phyloP scores from a whole-genome alignment of 2,888 invertebrate genomes.

The Tholera decimalis region DNA sequence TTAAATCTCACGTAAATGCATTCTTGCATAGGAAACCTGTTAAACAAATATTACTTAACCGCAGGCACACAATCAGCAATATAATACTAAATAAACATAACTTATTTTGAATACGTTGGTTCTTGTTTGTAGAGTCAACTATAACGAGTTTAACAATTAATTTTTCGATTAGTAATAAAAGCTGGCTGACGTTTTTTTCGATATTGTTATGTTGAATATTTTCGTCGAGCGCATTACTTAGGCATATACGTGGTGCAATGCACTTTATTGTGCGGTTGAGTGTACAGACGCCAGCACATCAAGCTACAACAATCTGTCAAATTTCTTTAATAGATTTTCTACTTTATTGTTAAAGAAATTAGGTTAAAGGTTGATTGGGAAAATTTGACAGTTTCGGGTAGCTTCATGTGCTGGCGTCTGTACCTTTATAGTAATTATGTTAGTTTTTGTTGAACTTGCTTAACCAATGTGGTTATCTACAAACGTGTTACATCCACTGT shows the following conservation, averaged over 20 bases:
- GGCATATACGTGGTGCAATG: constrained; percentile 39
- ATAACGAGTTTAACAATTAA: constrained; percentile 77
- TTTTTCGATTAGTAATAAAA: constrained; percentile 71
- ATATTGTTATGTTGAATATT: constrained; percentile 63
- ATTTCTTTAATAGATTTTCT: no score
- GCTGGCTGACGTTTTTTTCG: constrained; percentile 65
- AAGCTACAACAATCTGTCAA: no score
- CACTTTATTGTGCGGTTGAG: constrained; percentile 57
- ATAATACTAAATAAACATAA: constrained; percentile 61
- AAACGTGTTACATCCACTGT: background rate
- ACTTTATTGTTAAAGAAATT: no score
- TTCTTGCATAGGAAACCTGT: constrained; percentile 35
- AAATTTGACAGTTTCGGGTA: no score
- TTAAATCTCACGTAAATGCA: constrained; percentile 32
- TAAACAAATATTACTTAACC: constrained; percentile 56
- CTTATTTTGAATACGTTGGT: constrained; percentile 42
- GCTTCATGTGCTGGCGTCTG: no score
- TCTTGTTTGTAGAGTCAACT: constrained; percentile 69
- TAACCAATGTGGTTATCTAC: background rate
- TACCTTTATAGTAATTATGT: no score
- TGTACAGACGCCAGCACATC: no score
- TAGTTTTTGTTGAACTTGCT: constrained; percentile 9
- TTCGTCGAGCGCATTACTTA: constrained; percentile 60
- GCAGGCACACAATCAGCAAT: constrained; percentile 51
- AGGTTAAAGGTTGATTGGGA: no score